These are phyloP conservation scores for Bellardia bayeri DNA, from an alignment of 2,888 invertebrate genomes.

Conservation along the genomic window DNA sequence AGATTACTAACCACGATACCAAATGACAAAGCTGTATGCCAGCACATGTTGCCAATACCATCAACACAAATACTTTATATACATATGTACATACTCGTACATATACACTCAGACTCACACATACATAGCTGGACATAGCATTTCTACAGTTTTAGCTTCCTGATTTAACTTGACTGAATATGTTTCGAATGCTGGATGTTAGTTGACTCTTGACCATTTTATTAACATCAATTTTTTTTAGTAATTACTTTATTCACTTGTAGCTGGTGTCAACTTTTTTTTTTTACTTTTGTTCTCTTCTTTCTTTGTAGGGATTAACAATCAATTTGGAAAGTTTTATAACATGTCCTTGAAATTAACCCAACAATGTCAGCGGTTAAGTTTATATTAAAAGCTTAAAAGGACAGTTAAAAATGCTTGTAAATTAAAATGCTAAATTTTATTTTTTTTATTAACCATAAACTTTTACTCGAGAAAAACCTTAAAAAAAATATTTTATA, in stretches of 20 bases:
- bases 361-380: slow-evolving; percentile 8
- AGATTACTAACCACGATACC: slow-evolving; percentile 74
- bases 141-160: background rate
- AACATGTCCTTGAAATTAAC: slow-evolving; percentile 51
- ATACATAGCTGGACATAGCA: background rate
- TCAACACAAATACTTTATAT: background rate
- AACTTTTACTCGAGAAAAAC: no score
- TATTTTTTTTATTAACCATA: no score
- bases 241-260: slow-evolving; percentile 44
- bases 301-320: slow-evolving; percentile 48
- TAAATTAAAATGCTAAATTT: no score
- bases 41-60: slow-evolving; percentile 60
- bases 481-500: no score
- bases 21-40: slow-evolving; percentile 57
- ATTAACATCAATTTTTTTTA: slow-evolving; percentile 41
- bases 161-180: slow-evolving; percentile 34
- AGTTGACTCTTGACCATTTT: slow-evolving; percentile 55
- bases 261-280: slow-evolving; percentile 57
- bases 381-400: slow-evolving; percentile 1
- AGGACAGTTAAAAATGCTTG: no score
- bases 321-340: slow-evolving; percentile 50
- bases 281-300: slow-evolving; percentile 27
- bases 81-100: no score
- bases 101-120: background rate
- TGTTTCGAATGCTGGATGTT: slow-evolving; percentile 37